phyloP scores from a whole-genome alignment of 2,797 vertebrate genomes.

The Poecile montanus region DNA sequence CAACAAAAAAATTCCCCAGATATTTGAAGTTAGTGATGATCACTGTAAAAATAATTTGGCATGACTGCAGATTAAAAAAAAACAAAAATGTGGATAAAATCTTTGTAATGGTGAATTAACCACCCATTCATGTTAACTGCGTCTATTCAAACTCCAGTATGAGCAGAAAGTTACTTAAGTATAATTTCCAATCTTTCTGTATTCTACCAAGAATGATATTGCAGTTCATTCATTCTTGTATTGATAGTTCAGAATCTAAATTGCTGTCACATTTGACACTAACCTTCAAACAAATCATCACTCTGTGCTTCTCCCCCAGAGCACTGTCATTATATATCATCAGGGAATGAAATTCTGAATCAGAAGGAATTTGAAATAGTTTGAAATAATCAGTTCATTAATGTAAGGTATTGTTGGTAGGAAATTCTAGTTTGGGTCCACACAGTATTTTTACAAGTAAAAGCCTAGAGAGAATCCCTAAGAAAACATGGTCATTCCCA shows the following conservation, averaged over 20 bases:
- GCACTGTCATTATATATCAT: neutral
- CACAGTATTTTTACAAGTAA: neutral
- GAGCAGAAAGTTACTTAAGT: neutral
- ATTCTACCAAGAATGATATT: neutral
- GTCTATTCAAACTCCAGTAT: neutral
- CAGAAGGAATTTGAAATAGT: neutral
- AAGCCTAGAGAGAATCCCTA: neutral
- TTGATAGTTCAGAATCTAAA: neutral
- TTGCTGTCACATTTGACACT: neutral
- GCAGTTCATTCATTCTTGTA: neutral
- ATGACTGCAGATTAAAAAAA: neutral
- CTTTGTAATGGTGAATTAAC: neutral
- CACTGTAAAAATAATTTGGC: neutral
- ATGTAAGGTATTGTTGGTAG: neutral
- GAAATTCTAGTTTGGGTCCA: neutral
- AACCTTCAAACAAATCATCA: neutral
- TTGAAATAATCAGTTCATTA: neutral
- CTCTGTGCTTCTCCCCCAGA: neutral
- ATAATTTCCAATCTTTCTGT: neutral
- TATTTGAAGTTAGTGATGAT: neutral
- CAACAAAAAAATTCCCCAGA: neutral
- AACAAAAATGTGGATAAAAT: neutral
- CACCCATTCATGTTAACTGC: neutral
- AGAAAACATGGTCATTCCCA: neutral
- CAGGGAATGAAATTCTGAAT: neutral